Conservation (phyloP, 2,113 vertebrate genomes). For the Hepsetus odoe region DNA sequence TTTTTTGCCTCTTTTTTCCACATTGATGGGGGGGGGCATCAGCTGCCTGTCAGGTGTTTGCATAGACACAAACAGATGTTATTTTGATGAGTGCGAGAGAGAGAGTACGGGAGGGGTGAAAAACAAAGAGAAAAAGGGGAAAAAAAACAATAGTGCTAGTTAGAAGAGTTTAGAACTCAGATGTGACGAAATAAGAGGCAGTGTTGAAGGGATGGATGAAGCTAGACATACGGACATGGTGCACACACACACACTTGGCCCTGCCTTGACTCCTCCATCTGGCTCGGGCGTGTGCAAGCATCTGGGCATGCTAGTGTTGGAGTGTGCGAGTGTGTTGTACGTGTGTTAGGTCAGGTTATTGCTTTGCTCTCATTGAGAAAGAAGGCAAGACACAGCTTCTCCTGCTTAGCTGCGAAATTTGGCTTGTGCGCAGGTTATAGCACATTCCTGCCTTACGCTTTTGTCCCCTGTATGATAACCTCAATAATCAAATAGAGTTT, state of each 20-base stretch:
- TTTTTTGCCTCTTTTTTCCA: conserved; percentile 45
- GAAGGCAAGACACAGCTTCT: conserved; percentile 28
- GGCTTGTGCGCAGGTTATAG: no score
- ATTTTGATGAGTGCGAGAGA: conserved; percentile 71
- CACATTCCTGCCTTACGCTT: no score
- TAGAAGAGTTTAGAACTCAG: conserved; percentile 64
- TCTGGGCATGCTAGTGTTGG: conserved; percentile 53
- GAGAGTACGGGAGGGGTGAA: conserved; percentile 2
- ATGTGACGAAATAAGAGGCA: conserved; percentile 69
- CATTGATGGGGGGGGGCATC: conserved; percentile 54
- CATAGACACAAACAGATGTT: conserved; percentile 78
- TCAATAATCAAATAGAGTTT: no score
- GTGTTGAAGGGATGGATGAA: conserved; percentile 64
- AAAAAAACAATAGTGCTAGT: conserved; percentile 62
- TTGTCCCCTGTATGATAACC: no score
- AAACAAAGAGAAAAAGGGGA: conserved; percentile 65
- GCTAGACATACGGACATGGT: conserved; percentile 43
- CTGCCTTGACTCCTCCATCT: conserved; percentile 68
- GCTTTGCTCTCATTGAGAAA: conserved; percentile 37
- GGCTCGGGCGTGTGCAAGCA: conserved; percentile 51
- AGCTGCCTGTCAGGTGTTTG: conserved; percentile 77
- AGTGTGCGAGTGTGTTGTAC: conserved; percentile 17
- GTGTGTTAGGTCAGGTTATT: conserved; percentile 33
- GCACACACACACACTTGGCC: conserved; percentile 39
- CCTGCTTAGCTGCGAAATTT: no score